Evolutionary conservation across 2,113 vertebrate genomes (phyloP).

Genomic region (Cygnus atratus): DNA sequence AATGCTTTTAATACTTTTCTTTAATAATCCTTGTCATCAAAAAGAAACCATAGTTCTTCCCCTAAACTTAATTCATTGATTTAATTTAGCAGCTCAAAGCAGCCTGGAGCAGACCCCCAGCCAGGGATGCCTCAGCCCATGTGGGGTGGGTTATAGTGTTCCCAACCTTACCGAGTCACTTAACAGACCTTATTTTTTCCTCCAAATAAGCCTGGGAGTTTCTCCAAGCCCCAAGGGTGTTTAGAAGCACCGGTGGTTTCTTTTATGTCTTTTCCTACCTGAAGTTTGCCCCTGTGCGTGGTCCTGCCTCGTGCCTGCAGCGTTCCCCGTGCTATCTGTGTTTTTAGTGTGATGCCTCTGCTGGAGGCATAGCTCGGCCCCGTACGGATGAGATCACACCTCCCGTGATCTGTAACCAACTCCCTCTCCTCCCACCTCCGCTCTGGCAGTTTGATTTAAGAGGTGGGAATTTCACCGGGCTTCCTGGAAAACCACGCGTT

Average conservation of each 20-base stretch:
- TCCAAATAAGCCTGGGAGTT: not conserved
- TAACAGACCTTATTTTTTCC: not conserved
- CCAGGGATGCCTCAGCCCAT: not conserved
- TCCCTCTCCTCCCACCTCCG: not conserved
- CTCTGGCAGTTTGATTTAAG: not conserved
- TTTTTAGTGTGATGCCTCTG: not conserved
- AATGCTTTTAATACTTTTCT: not conserved
- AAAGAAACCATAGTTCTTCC: not conserved
- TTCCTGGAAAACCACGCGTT: not conserved
- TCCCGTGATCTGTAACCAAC: fast-evolving
- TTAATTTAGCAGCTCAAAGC: not conserved
- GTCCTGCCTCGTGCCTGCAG: not conserved
- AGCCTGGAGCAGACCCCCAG: not conserved
- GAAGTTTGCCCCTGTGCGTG: not conserved
- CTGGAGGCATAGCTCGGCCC: not conserved
- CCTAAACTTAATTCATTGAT: not conserved
- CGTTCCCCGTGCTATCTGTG: fast-evolving
- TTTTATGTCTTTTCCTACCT: not conserved
- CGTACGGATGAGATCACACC: not conserved
- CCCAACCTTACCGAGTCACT: not conserved
- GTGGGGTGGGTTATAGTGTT: fast-evolving
- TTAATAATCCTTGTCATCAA: not conserved
- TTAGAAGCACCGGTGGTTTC: not conserved
- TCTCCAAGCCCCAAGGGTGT: not conserved
- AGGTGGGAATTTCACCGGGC: not conserved